phyloP scores from a whole-genome alignment of 2,113 vertebrate genomes.

The Astatoreochromis straeleni region DNA sequence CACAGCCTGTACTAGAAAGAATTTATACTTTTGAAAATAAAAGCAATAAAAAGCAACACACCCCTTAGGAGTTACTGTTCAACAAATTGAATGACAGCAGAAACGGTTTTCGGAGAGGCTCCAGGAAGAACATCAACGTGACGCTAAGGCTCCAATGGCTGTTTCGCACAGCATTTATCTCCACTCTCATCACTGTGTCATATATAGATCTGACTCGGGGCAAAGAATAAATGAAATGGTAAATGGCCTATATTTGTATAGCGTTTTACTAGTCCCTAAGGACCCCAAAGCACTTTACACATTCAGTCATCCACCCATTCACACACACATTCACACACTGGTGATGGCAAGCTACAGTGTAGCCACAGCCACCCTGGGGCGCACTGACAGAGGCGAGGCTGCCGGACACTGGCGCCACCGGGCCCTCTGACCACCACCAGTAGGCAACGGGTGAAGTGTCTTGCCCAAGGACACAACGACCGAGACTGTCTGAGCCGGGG shows the following conservation, averaged over 20 bases:
- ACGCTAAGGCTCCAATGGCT: background rate
- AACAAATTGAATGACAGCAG: background rate
- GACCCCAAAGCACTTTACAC: background rate
- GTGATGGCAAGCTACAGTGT: background rate
- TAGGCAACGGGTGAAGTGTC: rapidly evolving
- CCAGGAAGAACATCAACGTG: background rate
- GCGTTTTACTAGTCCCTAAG: background rate
- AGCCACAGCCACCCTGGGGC: background rate
- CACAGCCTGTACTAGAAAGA: background rate
- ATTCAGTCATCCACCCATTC: background rate
- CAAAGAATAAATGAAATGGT: background rate
- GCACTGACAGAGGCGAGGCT: background rate
- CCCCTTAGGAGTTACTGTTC: background rate
- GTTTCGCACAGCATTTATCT: background rate
- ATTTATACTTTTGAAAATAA: background rate
- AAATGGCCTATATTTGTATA: background rate
- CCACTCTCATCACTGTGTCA: background rate
- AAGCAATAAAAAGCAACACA: background rate
- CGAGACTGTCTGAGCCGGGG: background rate
- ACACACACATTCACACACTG: background rate
- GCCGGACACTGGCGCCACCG: background rate
- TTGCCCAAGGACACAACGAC: background rate
- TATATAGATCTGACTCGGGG: background rate
- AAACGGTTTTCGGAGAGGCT: background rate
- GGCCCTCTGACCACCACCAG: background rate